These are phyloP conservation scores for Agriopis marginaria DNA, from an alignment of 2,888 invertebrate species.

Conservation along the genomic window DNA sequence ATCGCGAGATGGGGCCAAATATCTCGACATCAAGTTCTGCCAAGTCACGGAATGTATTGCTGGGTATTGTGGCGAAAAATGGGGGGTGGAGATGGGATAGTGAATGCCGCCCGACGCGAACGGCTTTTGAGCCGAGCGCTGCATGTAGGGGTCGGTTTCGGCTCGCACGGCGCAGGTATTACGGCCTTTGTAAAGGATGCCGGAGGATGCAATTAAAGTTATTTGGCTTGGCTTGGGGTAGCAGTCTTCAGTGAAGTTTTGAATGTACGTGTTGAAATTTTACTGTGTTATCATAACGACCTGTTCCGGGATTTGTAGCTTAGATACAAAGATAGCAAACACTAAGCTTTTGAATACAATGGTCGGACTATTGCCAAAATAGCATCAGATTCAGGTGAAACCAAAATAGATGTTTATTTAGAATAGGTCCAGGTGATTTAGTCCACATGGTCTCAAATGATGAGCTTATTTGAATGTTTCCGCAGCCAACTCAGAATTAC, in stretches of 20 bases:
- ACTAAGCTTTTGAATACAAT: too few relatives aligned
- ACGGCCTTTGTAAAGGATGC: slow-evolving; percentile 20
- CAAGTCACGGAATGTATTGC: slow-evolving; percentile 86
- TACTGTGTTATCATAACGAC: not conserved
- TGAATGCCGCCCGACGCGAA: slow-evolving; percentile 57
- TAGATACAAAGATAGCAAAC: too few relatives aligned
- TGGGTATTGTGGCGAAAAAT: slow-evolving; percentile 84
- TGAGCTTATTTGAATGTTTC: too few relatives aligned
- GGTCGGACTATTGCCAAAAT: too few relatives aligned
- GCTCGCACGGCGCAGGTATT: slow-evolving; percentile 29
- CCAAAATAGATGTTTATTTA: too few relatives aligned
- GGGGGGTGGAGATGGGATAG: slow-evolving; percentile 75
- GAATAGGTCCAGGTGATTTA: too few relatives aligned
- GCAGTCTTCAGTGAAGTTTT: slow-evolving; percentile 26
- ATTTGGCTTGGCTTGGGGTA: slow-evolving; percentile 37
- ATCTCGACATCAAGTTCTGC: slow-evolving; percentile 80
- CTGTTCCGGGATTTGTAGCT: too few relatives aligned
- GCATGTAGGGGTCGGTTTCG: slow-evolving; percentile 15
- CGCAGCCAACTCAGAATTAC: too few relatives aligned
- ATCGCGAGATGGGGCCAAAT: slow-evolving; percentile 78
- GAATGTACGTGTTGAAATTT: not conserved
- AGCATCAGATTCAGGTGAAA: too few relatives aligned
- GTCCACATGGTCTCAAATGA: too few relatives aligned
- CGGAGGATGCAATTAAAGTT: slow-evolving; percentile 44
- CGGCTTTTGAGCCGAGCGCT: slow-evolving; percentile 54